phyloP scores from a whole-genome alignment of 2,113 vertebrate species.

The Misgurnus anguillicaudatus region DNA sequence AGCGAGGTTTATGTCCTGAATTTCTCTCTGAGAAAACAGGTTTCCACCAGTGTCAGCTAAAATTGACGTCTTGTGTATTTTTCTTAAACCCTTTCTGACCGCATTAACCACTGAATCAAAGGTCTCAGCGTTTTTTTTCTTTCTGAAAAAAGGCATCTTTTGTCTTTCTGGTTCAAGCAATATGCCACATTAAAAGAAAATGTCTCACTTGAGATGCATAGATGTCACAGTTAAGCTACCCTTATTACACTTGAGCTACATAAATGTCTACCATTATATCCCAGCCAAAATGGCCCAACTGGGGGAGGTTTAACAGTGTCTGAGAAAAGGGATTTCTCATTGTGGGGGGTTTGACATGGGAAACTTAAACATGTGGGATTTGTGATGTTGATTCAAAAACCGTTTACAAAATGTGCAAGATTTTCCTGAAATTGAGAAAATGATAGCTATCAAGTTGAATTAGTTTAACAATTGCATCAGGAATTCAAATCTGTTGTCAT shows the following conservation, averaged over 20 bases:
- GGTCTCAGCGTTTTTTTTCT: neutral
- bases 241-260: conserved; percentile 18
- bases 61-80: conserved; percentile 24
- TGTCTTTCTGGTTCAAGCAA: conserved; percentile 10
- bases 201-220: conserved; percentile 14
- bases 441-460: neutral
- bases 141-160: conserved; percentile 11
- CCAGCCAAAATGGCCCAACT: neutral
- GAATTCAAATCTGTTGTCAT: conserved; percentile 27
- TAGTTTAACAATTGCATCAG: neutral
- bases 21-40: conserved; percentile 10
- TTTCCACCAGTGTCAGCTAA: conserved; percentile 29
- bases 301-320: neutral
- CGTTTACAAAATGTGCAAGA: neutral
- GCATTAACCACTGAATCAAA: conserved; percentile 13
- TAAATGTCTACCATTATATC: conserved; percentile 18
- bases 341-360: neutral
- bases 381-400: conserved; percentile 10
- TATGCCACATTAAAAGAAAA: conserved; percentile 19
- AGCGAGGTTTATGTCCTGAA: conserved; percentile 27
- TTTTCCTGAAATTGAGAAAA: neutral
- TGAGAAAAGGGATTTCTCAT: conserved; percentile 21
- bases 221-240: conserved; percentile 2
- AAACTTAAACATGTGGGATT: conserved; percentile 1
- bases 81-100: conserved; percentile 19